Conservation (phyloP, 2,797 vertebrate species). For the Neopelma chrysocephalum region DNA sequence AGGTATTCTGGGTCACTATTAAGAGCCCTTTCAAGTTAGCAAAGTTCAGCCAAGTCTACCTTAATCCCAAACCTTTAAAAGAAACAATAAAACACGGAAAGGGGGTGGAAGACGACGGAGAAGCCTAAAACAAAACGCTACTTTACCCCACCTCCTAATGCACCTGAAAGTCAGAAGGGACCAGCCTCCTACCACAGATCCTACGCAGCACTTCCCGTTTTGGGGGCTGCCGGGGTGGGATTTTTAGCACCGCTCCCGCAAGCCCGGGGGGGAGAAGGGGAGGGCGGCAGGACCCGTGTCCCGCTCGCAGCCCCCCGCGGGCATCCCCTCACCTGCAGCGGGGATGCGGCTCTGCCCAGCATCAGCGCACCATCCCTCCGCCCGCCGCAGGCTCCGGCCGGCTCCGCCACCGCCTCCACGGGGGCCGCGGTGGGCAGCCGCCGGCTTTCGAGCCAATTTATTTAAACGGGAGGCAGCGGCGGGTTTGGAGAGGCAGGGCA, state of each 20-base stretch:
- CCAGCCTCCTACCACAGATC: neutral
- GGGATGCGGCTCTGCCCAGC: slow-evolving; percentile 64
- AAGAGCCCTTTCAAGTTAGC: slow-evolving; percentile 81
- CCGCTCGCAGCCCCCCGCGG: neutral
- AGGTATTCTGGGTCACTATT: slow-evolving; percentile 87
- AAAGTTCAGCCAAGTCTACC: slow-evolving; percentile 88
- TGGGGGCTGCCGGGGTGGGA: neutral
- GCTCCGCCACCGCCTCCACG: slow-evolving; percentile 9
- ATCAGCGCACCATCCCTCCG: slow-evolving; percentile 59
- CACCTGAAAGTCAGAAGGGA: slow-evolving; percentile 38
- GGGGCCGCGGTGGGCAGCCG: slow-evolving; percentile 23
- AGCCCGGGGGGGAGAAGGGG: neutral
- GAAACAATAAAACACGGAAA: slow-evolving; percentile 47
- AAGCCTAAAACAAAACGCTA: neutral
- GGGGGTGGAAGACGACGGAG: neutral
- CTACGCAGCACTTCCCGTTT: neutral
- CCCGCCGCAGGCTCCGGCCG: slow-evolving; percentile 40
- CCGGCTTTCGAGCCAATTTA: slow-evolving; percentile 48
- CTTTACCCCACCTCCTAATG: slow-evolving; percentile 17
- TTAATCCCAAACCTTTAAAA: slow-evolving; percentile 78
- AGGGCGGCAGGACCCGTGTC: neutral
- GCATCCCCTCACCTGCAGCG: slow-evolving; percentile 73
- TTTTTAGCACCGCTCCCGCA: neutral
- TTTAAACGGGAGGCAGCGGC: slow-evolving; percentile 51
- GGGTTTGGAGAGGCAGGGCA: slow-evolving; percentile 52